phyloP scores from a whole-genome alignment of 2,797 vertebrate genomes.

The Monodelphis domestica region DNA sequence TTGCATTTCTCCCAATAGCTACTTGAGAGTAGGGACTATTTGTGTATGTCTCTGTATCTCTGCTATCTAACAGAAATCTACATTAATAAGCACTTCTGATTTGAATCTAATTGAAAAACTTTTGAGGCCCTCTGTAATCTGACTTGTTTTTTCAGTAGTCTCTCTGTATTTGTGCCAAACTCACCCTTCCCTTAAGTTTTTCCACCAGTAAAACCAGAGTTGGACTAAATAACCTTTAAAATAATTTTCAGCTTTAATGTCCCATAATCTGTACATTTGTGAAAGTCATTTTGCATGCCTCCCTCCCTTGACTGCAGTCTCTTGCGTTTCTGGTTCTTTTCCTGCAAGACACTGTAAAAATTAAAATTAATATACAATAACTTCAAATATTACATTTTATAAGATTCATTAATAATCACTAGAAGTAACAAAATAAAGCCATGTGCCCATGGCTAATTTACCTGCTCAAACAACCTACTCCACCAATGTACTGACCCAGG shows the following conservation, averaged over 20 bases:
- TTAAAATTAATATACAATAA: too few species aligned
- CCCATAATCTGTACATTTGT: background rate
- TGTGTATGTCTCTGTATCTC: background rate
- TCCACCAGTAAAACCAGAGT: background rate
- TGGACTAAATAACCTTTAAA: background rate
- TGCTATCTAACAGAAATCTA: background rate
- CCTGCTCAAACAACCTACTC: too few species aligned
- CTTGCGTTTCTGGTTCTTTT: background rate
- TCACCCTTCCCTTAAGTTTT: background rate
- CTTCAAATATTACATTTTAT: too few species aligned
- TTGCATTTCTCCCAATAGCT: background rate
- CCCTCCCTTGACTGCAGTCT: rapidly evolving
- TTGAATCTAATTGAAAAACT: background rate
- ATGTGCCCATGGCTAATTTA: too few species aligned
- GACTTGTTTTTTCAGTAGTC: background rate
- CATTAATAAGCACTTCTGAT: background rate
- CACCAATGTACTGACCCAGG: too few species aligned
- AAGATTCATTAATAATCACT: too few species aligned
- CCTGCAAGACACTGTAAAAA: too few species aligned
- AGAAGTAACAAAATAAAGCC: too few species aligned
- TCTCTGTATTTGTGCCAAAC: background rate
- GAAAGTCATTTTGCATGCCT: background rate
- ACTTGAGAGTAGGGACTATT: background rate
- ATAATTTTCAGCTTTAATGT: background rate
- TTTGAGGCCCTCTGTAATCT: background rate